These are phyloP conservation scores for Microctonus hyperodae DNA, from an alignment of 2,888 invertebrate genomes.

Conservation along the genomic window DNA sequence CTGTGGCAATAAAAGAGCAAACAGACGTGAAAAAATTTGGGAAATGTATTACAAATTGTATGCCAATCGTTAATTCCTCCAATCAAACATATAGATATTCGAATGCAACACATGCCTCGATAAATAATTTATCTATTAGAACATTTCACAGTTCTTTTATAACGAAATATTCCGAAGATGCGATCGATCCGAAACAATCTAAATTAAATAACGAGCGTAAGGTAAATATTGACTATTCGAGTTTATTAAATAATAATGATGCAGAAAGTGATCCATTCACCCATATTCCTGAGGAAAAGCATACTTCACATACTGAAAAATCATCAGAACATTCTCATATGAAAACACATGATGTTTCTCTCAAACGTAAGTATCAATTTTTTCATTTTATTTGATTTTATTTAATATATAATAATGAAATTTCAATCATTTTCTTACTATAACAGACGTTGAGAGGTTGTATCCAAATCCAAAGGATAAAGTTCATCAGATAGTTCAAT, in stretches of 20 bases:
- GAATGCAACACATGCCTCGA: background rate
- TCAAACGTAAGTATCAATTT: too few relatives aligned
- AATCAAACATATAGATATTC: background rate
- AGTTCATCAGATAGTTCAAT: constrained; percentile 64
- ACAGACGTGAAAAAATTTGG: background rate
- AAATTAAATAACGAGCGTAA: background rate
- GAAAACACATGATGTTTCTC: constrained; percentile 21
- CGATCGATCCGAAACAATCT: constrained; percentile 12
- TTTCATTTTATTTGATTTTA: too few relatives aligned
- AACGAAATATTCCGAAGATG: constrained; percentile 1
- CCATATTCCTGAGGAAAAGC: background rate
- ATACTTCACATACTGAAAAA: too few relatives aligned
- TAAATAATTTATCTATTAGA: background rate
- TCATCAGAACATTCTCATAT: constrained; percentile 28
- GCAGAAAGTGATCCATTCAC: constrained; percentile 1
- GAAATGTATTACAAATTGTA: background rate
- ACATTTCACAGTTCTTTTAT: constrained; percentile 25
- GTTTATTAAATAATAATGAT: background rate
- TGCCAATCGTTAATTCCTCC: background rate
- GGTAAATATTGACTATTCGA: background rate
- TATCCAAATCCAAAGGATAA: constrained; percentile 66
- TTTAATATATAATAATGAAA: background rate
- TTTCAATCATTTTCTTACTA: constrained; percentile 2
- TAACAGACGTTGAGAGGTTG: constrained; percentile 49
- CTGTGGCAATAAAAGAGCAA: background rate